These are phyloP conservation scores for Callitettix versicolor DNA, from an alignment of 1,140 invertebrate species.

Conservation along the genomic window DNA sequence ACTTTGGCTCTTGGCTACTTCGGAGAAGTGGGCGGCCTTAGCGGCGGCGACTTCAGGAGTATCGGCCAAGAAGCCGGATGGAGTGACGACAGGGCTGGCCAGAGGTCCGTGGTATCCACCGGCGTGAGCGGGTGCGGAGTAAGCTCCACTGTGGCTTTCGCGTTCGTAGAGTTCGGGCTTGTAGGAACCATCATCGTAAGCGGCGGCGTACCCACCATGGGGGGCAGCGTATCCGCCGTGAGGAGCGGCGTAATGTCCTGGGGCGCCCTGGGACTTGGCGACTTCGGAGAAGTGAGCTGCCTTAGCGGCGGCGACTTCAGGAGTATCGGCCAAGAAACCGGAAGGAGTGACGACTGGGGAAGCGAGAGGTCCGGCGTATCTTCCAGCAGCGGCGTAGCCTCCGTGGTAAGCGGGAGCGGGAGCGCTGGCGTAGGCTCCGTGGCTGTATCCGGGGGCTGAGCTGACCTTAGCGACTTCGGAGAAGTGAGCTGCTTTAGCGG, in stretches of 20 bases:
- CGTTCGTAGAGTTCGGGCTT: conserved; percentile 25
- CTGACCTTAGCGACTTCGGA: conserved; percentile 18
- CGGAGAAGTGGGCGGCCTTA: conserved; percentile 13
- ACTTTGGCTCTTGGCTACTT: conserved; percentile 18
- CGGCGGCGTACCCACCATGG: conserved; percentile 4
- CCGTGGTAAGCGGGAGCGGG: conserved; percentile 10
- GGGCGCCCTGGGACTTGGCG: conserved; percentile 10
- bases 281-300: conserved; percentile 23
- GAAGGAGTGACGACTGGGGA: conserved; percentile 7
- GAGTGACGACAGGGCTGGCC: conserved; percentile 6
- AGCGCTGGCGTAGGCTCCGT: conserved; percentile 3
- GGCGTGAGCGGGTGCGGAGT: conserved; percentile 38
- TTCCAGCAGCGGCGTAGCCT: neutral
- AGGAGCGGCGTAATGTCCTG: too few species aligned
- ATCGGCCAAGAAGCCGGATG: conserved; percentile 2
- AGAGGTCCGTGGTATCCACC: conserved; percentile 37
- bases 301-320: conserved; percentile 26
- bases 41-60: conserved; percentile 23
- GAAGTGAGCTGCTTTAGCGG: conserved; percentile 25
- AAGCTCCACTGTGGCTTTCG: conserved; percentile 23
- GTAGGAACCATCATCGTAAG: conserved; percentile 20
- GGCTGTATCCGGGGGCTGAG: conserved; percentile 2
- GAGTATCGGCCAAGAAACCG: conserved; percentile 20
- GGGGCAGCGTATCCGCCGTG: neutral
- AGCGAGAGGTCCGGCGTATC: conserved; percentile 11